A percentile compares a stretch with the other conserved stretches of the same genome.
Evolutionary conservation across 1,140 invertebrate species (phyloP).

Genomic region (Lasioglossum baleicum): DNA sequence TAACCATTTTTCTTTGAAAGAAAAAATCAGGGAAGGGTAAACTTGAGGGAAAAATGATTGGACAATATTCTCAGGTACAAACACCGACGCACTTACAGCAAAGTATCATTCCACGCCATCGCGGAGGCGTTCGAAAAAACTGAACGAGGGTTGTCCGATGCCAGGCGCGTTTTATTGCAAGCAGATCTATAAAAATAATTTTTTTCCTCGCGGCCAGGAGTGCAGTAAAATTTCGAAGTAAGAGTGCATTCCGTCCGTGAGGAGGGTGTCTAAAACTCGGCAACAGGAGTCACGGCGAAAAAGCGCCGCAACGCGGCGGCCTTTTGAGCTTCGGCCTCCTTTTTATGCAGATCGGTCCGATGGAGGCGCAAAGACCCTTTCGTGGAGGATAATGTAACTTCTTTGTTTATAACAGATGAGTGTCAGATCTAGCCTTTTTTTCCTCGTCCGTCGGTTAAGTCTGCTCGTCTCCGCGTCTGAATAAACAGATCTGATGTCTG

Average conservation of each 20-base stretch:
- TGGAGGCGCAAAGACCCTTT: constrained; percentile 42
- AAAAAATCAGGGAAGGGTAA: no score
- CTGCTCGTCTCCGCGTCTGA: constrained; percentile 73
- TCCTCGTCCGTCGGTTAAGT: constrained; percentile 62
- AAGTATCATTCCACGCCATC: not conserved
- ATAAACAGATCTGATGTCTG: constrained; percentile 78
- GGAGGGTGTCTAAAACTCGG: not conserved
- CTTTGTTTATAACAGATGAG: constrained; percentile 74
- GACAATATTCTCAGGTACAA: no score
- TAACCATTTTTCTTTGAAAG: no score
- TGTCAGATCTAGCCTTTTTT: constrained; percentile 72
- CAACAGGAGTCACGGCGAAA: no score
- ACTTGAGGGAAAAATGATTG: no score
- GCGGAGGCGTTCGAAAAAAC: not conserved
- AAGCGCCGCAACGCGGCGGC: not conserved
- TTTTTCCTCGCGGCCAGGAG: not conserved
- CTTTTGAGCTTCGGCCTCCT: not conserved
- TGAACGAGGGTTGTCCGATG: not conserved
- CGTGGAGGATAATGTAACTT: constrained; percentile 71
- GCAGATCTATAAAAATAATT: not conserved
- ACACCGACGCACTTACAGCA: not conserved
- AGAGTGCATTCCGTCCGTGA: not conserved
- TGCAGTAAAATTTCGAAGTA: not conserved
- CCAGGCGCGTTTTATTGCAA: not conserved
- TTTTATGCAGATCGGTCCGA: constrained; percentile 35